These are phyloP conservation scores for Puma concolor DNA, from an alignment of 2,113 vertebrate species.

Conservation along the genomic window DNA sequence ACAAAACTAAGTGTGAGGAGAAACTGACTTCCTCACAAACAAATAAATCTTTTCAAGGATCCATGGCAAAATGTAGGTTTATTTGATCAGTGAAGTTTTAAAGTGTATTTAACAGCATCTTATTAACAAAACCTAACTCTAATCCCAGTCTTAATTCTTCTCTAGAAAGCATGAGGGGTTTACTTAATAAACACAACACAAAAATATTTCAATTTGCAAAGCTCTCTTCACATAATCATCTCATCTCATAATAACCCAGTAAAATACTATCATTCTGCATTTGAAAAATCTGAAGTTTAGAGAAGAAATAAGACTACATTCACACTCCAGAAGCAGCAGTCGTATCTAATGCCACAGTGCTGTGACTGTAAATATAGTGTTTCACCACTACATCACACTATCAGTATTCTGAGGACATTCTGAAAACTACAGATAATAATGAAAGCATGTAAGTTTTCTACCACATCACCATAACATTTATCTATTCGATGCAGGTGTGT, in stretches of 20 bases:
- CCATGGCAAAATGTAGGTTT: not conserved
- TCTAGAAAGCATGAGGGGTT: not conserved
- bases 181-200: not conserved
- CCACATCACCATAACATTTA: not conserved
- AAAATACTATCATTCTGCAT: not conserved
- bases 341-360: not conserved
- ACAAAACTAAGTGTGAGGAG: not conserved
- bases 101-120: not conserved
- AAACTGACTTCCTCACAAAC: not conserved
- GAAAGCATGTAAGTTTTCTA: not conserved
- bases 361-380: not conserved
- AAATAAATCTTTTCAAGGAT: slow-evolving; percentile 12
- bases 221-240: not conserved
- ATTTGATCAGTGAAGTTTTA: not conserved
- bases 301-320: not conserved
- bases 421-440: not conserved
- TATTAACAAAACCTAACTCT: not conserved
- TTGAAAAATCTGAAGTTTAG: not conserved
- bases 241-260: not conserved
- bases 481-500: not conserved
- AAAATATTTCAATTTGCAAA: not conserved
- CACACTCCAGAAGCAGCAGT: not conserved
- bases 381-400: not conserved
- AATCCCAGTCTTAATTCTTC: not conserved
- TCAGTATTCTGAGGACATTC: not conserved